Evolutionary conservation across 2,113 vertebrate species (phyloP).

Genomic region (Vulpes vulpes): DNA sequence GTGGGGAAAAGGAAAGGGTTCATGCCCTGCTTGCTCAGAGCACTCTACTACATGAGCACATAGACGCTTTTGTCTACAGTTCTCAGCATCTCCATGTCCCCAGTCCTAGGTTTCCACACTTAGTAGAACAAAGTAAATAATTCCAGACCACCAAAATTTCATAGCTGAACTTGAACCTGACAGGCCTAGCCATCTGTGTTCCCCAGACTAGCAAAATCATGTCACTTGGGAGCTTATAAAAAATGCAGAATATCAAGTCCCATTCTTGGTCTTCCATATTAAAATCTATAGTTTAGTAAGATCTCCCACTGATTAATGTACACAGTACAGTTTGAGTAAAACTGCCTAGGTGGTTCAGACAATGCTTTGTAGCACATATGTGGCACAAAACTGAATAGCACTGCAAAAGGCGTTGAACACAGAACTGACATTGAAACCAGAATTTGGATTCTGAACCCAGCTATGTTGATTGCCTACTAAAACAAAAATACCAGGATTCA

Average conservation of each 20-base stretch:
- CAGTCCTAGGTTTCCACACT: not conserved
- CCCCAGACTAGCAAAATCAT: not conserved
- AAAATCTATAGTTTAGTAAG: not conserved
- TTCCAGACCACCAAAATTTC: not conserved
- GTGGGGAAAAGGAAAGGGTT: not conserved
- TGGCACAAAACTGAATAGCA: not conserved
- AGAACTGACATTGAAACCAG: not conserved
- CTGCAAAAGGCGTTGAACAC: not conserved
- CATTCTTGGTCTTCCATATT: not conserved
- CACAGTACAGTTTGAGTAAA: not conserved
- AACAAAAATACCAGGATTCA: slow-evolving; percentile 21
- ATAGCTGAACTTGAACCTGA: not conserved
- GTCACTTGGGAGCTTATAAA: not conserved
- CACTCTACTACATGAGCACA: not conserved
- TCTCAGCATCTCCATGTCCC: not conserved
- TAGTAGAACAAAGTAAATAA: slow-evolving; percentile 1
- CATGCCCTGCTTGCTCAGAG: not conserved
- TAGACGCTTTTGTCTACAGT: not conserved
- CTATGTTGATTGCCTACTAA: not conserved
- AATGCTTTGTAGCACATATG: not conserved
- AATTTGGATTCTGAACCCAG: not conserved
- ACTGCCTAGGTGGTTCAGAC: not conserved
- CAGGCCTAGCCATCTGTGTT: not conserved
- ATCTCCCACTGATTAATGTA: not conserved
- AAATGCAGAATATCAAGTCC: not conserved